phyloP scores from a whole-genome alignment of 2,797 vertebrate species.

The Gouania willdenowi region DNA sequence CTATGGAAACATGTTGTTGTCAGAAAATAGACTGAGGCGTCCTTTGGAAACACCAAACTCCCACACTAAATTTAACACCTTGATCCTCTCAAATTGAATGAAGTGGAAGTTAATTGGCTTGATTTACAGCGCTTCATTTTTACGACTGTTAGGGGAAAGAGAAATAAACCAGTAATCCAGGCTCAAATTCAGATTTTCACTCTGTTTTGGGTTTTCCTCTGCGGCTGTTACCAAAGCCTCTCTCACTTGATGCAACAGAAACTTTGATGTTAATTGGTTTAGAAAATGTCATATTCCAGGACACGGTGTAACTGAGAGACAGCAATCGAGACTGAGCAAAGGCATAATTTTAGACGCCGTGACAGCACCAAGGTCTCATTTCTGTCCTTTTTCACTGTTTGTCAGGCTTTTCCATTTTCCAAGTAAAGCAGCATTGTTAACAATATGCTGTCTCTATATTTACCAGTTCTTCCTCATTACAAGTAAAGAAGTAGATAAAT shows the following conservation, averaged over 20 bases:
- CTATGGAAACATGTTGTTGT: slow-evolving; percentile 7
- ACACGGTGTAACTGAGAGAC: slow-evolving; percentile 34
- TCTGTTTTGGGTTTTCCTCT: slow-evolving; percentile 24
- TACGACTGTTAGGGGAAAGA: slow-evolving; percentile 2
- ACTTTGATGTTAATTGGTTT: slow-evolving; percentile 67
- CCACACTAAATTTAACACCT: slow-evolving; percentile 8
- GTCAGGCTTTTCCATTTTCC: slow-evolving; percentile 54
- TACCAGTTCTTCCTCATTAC: slow-evolving; percentile 77
- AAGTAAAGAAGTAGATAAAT: slow-evolving; percentile 72
- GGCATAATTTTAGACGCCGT: slow-evolving; percentile 53
- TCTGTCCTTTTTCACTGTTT: slow-evolving; percentile 57
- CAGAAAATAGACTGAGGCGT: slow-evolving; percentile 23
- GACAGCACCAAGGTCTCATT: slow-evolving; percentile 63
- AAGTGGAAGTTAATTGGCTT: slow-evolving; percentile 29
- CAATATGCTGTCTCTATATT: slow-evolving; percentile 74
- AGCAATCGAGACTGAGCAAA: slow-evolving; percentile 36
- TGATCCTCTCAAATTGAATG: slow-evolving; percentile 23
- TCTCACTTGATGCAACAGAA: slow-evolving; percentile 36
- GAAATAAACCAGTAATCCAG: slow-evolving; percentile 5
- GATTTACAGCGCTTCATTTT: slow-evolving; percentile 19
- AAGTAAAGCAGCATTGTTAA: slow-evolving; percentile 72
- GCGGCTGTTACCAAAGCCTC: slow-evolving; percentile 23
- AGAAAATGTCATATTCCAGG: slow-evolving; percentile 47
- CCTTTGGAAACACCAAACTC: slow-evolving; percentile 16
- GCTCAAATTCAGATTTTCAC: slow-evolving; percentile 7